Conservation (phyloP, 23 tunicate genomes). For the Botrylloides violaceus region DNA sequence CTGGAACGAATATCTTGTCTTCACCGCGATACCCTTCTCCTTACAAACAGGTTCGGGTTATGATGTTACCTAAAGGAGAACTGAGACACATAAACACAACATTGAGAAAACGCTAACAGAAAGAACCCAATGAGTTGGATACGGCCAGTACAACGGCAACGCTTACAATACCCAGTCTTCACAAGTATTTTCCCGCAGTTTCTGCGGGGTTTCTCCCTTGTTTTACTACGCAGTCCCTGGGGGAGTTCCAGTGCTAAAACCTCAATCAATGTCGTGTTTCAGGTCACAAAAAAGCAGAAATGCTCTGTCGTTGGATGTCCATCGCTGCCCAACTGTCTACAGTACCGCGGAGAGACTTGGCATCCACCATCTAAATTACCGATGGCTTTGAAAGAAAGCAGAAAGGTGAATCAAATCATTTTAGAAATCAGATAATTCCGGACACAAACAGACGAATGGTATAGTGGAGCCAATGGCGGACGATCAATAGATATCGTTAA, state of each 20-base stretch:
- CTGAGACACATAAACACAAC: no score
- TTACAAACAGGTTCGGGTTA: conserved; percentile 37
- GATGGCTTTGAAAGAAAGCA: conserved; percentile 53
- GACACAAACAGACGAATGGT: no score
- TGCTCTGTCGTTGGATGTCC: conserved; percentile 63
- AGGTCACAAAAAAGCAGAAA: conserved; percentile 26
- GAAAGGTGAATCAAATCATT: conserved; percentile 33
- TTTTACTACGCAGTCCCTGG: no score
- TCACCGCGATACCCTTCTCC: conserved; percentile 61
- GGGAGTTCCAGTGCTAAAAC: no score
- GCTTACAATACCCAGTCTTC: not conserved
- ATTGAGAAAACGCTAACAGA: not conserved
- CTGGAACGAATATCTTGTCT: conserved; percentile 58
- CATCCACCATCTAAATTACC: conserved; percentile 27
- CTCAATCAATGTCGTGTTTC: not conserved
- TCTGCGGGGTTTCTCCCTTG: no score
- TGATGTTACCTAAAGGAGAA: no score
- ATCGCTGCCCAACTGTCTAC: conserved; percentile 6
- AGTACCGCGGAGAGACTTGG: conserved; percentile 28
- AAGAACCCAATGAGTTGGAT: not conserved
- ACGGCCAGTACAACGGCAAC: no score
- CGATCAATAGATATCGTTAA: not conserved
- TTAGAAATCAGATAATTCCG: no score
- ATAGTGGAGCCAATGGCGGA: no score
- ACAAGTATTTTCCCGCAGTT: not conserved